Conservation (phyloP, 2,113 vertebrate species). For the Sebastes fasciatus region DNA sequence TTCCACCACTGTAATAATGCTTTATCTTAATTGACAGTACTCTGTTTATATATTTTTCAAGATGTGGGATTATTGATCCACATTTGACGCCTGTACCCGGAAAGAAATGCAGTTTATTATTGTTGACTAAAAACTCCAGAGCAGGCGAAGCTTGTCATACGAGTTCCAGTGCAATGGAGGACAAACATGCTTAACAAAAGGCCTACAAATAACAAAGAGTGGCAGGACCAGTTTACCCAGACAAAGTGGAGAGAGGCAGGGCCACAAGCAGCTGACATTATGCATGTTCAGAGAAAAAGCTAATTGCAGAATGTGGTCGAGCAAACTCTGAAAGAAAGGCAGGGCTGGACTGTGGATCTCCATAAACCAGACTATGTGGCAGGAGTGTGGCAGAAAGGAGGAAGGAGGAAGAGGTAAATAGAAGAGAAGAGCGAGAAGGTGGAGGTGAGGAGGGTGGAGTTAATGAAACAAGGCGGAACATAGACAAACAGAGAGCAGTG, state of each 20-base stretch:
- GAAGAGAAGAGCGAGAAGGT: constrained; percentile 18
- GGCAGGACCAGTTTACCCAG: constrained; percentile 67
- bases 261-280: background rate
- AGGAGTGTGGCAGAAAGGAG: constrained; percentile 16
- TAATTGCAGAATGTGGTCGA: constrained; percentile 23
- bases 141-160: constrained; percentile 59
- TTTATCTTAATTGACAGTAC: background rate
- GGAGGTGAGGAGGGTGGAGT: constrained; percentile 75
- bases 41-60: background rate
- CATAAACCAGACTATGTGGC: background rate
- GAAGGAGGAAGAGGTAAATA: constrained; percentile 36
- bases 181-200: constrained; percentile 52
- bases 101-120: background rate
- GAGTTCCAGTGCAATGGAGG: constrained; percentile 50
- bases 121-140: constrained; percentile 12
- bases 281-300: background rate
- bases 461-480: constrained; percentile 60
- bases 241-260: constrained; percentile 60
- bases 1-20: background rate
- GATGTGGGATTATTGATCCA: background rate
- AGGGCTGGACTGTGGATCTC: background rate
- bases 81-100: background rate
- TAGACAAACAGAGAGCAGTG: constrained; percentile 67
- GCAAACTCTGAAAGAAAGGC: background rate
- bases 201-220: constrained; percentile 49